Percentiles rank a stretch among this genome's conserved stretches.
These are phyloP conservation scores for Lithosia quadra DNA, from an alignment of 2,888 invertebrate genomes.

Conservation along the genomic window DNA sequence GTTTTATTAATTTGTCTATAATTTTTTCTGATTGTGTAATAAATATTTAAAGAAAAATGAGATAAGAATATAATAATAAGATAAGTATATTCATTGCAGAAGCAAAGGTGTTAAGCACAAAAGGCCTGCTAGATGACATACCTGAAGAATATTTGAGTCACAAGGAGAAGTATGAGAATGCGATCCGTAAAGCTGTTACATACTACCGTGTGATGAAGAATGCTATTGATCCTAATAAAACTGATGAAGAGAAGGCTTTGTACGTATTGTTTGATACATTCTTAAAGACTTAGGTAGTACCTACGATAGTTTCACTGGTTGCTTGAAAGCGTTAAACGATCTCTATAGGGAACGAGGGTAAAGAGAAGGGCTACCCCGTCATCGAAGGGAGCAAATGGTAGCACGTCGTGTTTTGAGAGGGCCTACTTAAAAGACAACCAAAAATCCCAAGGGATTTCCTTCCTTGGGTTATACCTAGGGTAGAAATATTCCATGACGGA, in stretches of 20 bases:
- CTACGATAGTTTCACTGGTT: background rate
- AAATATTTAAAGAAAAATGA: background rate
- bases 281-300: background rate
- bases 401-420: background rate
- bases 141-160: constrained; percentile 93
- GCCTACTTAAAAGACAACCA: too few relatives aligned
- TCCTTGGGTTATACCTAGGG: too few relatives aligned
- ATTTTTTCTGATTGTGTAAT: too few relatives aligned
- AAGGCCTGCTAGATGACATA: constrained; percentile 88
- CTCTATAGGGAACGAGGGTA: background rate
- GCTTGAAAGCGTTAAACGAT: background rate
- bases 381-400: too few relatives aligned
- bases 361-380: background rate
- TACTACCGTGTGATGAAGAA: constrained; percentile 88
- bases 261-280: constrained; percentile 73
- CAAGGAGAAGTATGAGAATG: constrained; percentile 93
- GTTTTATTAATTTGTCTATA: too few relatives aligned
- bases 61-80: background rate
- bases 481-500: too few relatives aligned
- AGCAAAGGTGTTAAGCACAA: constrained; percentile 78
- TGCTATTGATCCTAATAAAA: constrained; percentile 86
- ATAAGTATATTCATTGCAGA: constrained; percentile 54
- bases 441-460: too few relatives aligned
- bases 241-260: constrained; percentile 90
- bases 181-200: constrained; percentile 89